Conservation (phyloP, 2,888 invertebrate genomes). For the Catocala fraxini region DNA sequence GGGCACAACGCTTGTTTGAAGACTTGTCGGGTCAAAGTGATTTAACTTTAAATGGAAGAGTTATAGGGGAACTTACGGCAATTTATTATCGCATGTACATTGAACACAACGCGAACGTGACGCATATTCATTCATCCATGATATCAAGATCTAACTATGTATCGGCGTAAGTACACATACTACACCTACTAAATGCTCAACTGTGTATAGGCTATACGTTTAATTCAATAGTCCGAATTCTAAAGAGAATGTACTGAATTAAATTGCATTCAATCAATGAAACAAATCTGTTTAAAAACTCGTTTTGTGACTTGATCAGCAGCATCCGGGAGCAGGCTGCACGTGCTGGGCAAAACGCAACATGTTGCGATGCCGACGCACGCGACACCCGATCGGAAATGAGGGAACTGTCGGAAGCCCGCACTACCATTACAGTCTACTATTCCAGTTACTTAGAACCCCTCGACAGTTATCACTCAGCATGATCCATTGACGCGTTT, state of each 20-base stretch:
- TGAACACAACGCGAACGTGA: neutral
- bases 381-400: constrained; percentile 69
- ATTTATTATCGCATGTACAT: neutral
- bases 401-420: constrained; percentile 73
- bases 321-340: constrained; percentile 64
- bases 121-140: neutral
- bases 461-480: constrained; percentile 36
- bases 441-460: constrained; percentile 33
- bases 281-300: constrained; percentile 41
- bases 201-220: too few species aligned
- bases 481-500: constrained; percentile 46
- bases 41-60: constrained; percentile 32
- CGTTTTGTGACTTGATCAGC: constrained; percentile 57
- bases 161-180: too few species aligned
- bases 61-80: constrained; percentile 8
- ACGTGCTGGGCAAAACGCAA: constrained; percentile 58
- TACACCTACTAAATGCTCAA: too few species aligned
- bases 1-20: constrained; percentile 9
- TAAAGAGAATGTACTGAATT: constrained; percentile 26
- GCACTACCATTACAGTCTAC: constrained; percentile 61
- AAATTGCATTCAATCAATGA: constrained; percentile 39
- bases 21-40: constrained; percentile 25
- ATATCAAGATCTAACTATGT: too few species aligned
- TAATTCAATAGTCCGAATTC: constrained; percentile 12
- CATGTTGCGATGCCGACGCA: constrained; percentile 56